Conservation (phyloP, 1,140 invertebrate species). For the Pissodes strobi region DNA sequence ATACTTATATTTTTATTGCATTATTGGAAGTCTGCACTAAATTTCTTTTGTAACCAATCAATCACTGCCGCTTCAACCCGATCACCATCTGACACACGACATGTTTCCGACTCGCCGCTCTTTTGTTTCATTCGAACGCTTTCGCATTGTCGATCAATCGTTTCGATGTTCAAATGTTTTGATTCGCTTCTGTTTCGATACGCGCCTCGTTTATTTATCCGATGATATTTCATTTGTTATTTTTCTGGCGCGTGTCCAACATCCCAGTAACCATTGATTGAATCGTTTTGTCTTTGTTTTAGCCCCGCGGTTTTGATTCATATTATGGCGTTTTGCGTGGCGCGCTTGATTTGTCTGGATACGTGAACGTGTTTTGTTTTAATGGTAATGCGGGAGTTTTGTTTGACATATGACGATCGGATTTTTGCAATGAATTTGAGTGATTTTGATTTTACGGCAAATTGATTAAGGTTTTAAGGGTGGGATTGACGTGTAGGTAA, state of each 20-base stretch:
- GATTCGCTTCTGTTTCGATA: slow-evolving; percentile 16
- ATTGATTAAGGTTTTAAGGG: too few relatives aligned
- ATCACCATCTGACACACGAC: background rate
- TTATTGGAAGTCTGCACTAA: too few relatives aligned
- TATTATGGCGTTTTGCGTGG: slow-evolving; percentile 1
- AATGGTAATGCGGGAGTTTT: background rate
- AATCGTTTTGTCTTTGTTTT: slow-evolving; percentile 26
- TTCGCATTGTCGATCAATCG: slow-evolving; percentile 7
- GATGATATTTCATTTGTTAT: slow-evolving; percentile 13
- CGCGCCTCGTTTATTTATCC: slow-evolving; percentile 1
- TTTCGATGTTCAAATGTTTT: slow-evolving; percentile 16
- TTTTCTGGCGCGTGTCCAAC: slow-evolving; percentile 28
- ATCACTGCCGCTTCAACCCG: slow-evolving; percentile 3
- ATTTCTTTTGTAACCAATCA: too few relatives aligned
- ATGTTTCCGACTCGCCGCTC: slow-evolving; percentile 10
- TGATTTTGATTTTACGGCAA: too few relatives aligned
- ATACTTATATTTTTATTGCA: too few relatives aligned
- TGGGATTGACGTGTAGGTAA: too few relatives aligned
- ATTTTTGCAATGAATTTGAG: too few relatives aligned
- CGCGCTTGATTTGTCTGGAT: slow-evolving; percentile 13
- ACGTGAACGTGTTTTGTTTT: background rate
- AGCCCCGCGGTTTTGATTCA: slow-evolving; percentile 21
- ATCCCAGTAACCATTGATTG: slow-evolving; percentile 23
- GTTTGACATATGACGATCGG: slow-evolving; percentile 1
- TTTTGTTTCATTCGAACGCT: slow-evolving; percentile 13